phyloP scores from a whole-genome alignment of 2,797 vertebrate genomes.

The Oreochromis grahami region DNA sequence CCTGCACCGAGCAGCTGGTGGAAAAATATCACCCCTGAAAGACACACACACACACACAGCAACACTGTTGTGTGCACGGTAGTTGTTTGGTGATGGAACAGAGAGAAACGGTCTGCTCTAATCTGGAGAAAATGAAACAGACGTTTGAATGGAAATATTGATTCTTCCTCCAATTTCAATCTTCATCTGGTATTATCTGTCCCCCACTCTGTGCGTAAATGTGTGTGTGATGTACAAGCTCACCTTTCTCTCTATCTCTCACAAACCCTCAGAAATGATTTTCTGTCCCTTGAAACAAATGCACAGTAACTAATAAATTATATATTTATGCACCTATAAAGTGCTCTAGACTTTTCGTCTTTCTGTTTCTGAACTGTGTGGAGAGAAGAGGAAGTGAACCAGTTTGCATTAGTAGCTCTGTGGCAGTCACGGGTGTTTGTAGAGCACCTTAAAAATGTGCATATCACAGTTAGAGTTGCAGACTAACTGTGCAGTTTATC shows the following conservation, averaged over 20 bases:
- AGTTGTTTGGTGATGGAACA: slow-evolving; percentile 3
- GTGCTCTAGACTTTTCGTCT: not conserved
- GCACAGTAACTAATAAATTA: not conserved
- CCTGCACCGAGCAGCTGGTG: not conserved
- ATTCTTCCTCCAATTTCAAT: slow-evolving; percentile 62
- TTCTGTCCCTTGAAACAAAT: slow-evolving; percentile 22
- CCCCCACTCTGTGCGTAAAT: not conserved
- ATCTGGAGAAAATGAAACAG: slow-evolving; percentile 64
- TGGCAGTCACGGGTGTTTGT: not conserved
- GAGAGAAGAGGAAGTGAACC: not conserved
- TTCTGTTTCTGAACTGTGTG: not conserved
- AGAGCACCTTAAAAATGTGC: not conserved
- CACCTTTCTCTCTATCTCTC: not conserved
- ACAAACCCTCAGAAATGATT: slow-evolving; percentile 14
- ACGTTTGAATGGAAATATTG: slow-evolving; percentile 67
- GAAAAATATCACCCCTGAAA: not conserved
- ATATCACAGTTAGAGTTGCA: not conserved
- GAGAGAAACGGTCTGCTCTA: slow-evolving; percentile 30
- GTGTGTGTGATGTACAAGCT: not conserved
- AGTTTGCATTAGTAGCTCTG: not conserved
- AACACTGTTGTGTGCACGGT: not conserved
- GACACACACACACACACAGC: not conserved
- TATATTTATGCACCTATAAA: not conserved
- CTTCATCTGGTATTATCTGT: slow-evolving; percentile 42
- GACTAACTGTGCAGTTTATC: not conserved